phyloP scores from a whole-genome alignment of 2,113 vertebrate species.

The Octodon degus region DNA sequence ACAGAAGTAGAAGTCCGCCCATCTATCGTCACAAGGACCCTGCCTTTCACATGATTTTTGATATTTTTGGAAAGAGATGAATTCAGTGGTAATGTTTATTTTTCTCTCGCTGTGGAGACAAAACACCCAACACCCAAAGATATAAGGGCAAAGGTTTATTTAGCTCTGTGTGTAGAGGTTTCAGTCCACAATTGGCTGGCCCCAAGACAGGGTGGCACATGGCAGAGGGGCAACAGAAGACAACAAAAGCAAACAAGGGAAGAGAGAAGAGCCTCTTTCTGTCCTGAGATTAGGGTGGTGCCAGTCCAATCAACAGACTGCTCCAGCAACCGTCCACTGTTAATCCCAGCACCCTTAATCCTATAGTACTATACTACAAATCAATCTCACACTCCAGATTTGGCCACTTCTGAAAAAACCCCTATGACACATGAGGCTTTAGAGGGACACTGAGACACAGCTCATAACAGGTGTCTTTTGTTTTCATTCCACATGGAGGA shows the following conservation, averaged over 20 bases:
- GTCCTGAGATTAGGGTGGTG: not conserved
- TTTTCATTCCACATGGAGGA: not conserved
- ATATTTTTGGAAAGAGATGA: constrained; percentile 1
- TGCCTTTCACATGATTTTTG: not conserved
- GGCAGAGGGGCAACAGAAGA: not conserved
- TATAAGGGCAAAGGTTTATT: not conserved
- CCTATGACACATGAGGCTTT: not conserved
- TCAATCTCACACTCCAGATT: not conserved
- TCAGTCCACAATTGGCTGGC: not conserved
- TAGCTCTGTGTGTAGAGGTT: not conserved
- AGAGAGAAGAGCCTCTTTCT: not conserved
- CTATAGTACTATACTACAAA: not conserved
- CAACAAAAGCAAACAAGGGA: not conserved
- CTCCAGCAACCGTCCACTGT: not conserved
- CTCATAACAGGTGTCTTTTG: not conserved
- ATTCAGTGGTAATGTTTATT: not conserved
- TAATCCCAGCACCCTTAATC: not conserved
- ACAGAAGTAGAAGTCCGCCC: not conserved
- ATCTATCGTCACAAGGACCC: not conserved
- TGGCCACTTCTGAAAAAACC: not conserved
- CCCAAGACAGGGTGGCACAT: not conserved
- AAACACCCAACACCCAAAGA: not conserved
- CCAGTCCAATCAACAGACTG: not conserved
- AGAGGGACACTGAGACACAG: not conserved
- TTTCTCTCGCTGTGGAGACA: not conserved